Evolutionary conservation across 2,888 invertebrate species (phyloP).

Genomic region (Rotaria socialis): DNA sequence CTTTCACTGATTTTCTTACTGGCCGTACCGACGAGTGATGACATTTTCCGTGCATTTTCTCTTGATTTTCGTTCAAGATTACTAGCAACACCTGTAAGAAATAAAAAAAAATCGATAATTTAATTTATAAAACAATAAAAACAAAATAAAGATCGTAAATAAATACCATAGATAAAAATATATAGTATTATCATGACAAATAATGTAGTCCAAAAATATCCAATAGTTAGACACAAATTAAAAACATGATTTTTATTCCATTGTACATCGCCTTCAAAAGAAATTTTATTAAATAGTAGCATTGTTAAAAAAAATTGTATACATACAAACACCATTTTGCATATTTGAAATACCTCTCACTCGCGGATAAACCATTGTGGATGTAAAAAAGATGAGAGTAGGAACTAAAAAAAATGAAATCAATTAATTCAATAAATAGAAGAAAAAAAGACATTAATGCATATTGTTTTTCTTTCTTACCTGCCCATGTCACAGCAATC

Average conservation of each 20-base stretch:
- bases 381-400: slow-evolving; percentile 75
- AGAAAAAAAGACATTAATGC: not conserved
- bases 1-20: not conserved
- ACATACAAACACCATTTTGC: slow-evolving; percentile 32
- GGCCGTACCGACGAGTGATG: slow-evolving; percentile 49
- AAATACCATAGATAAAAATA: slow-evolving; percentile 78
- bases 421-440: not conserved
- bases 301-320: too few species aligned
- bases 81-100: slow-evolving; percentile 70
- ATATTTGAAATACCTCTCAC: not conserved
- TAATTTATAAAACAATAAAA: not conserved
- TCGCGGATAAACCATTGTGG: slow-evolving; percentile 29
- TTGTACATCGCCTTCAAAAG: slow-evolving; percentile 37
- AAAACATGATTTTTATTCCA: slow-evolving; percentile 62
- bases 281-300: not conserved
- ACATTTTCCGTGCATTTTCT: slow-evolving; percentile 79
- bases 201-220: slow-evolving; percentile 94
- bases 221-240: slow-evolving; percentile 90
- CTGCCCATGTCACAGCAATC: slow-evolving; percentile 42
- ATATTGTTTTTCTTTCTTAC: not conserved
- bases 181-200: slow-evolving; percentile 90
- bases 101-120: not conserved
- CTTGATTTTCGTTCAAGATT: slow-evolving; percentile 95
- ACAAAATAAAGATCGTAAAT: not conserved
- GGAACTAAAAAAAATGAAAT: slow-evolving; percentile 63